These are phyloP conservation scores for Oscheius myriophilus DNA, from an alignment of 2,888 invertebrate species.

Conservation along the genomic window DNA sequence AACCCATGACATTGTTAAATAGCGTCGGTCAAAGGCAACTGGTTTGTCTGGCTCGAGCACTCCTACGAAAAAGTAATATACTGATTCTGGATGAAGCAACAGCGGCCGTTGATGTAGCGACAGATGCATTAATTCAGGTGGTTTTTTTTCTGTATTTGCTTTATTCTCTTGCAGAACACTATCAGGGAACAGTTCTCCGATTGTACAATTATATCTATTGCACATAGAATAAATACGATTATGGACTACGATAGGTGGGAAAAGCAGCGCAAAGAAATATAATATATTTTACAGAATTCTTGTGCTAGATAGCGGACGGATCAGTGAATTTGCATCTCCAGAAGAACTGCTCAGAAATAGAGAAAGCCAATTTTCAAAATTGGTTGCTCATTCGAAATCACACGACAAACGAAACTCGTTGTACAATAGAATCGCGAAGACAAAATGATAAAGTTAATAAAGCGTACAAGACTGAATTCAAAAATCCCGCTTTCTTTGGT, in stretches of 20 bases:
- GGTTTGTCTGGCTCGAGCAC: conserved; percentile 63
- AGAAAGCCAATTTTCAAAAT: neutral
- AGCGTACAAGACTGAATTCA: too few species aligned
- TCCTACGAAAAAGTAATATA: conserved; percentile 71
- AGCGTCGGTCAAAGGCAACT: conserved; percentile 73
- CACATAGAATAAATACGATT: conserved; percentile 90
- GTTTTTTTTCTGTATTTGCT: conserved; percentile 74
- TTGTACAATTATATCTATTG: conserved; percentile 90
- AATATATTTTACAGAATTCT: conserved; percentile 69
- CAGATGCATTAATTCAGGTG: conserved; percentile 76
- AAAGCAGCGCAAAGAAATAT: conserved; percentile 12
- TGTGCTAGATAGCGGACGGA: conserved; percentile 71
- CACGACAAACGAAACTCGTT: too few species aligned
- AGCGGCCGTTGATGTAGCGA: conserved; percentile 75
- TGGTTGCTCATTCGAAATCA: too few species aligned
- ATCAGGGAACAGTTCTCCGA: conserved; percentile 80
- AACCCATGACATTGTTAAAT: conserved; percentile 22
- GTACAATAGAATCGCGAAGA: too few species aligned
- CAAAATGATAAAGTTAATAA: too few species aligned
- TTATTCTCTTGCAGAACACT: conserved; percentile 70
- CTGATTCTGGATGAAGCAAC: conserved; percentile 77
- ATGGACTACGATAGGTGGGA: conserved; percentile 80
- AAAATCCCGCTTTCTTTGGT: too few species aligned
- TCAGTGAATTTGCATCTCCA: conserved; percentile 72
- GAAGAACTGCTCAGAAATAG: conserved; percentile 67